Evolutionary conservation across 2,888 invertebrate species (phyloP).

Genomic region (Gonocerus acuteangulatus): DNA sequence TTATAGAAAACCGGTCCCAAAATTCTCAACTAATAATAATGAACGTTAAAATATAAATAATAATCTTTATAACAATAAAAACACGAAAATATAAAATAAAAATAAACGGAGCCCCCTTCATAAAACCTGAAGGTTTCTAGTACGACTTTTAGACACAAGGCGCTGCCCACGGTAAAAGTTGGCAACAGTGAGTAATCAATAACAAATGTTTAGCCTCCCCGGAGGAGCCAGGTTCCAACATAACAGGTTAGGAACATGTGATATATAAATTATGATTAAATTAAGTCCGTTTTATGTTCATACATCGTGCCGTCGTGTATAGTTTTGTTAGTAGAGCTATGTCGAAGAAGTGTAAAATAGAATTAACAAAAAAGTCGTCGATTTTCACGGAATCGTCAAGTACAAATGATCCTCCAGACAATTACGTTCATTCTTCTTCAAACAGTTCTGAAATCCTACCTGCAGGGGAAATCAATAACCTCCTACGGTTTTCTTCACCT

Average conservation of each 20-base stretch:
- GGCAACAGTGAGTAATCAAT: background rate
- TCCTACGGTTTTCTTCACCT: constrained; percentile 44
- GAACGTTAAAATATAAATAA: no score
- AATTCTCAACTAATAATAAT: no score
- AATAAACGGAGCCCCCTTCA: no score
- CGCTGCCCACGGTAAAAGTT: no score
- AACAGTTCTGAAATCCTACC: background rate
- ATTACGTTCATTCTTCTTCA: no score
- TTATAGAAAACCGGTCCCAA: no score
- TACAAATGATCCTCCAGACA: background rate
- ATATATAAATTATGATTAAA: background rate
- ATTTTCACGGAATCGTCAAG: background rate
- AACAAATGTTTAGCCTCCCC: background rate
- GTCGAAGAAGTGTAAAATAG: constrained; percentile 23
- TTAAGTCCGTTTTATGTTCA: constrained; percentile 3
- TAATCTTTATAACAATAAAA: no score
- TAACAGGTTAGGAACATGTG: constrained; percentile 11
- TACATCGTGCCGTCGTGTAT: background rate
- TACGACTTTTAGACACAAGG: no score
- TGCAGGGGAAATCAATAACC: background rate
- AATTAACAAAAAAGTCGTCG: background rate
- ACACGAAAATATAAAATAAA: no score
- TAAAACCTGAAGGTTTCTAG: no score
- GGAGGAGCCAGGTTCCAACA: background rate
- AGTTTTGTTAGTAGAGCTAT: background rate